Evolutionary conservation across 1,140 invertebrate genomes (phyloP).

Genomic region (Archegozetes longisetosus): DNA sequence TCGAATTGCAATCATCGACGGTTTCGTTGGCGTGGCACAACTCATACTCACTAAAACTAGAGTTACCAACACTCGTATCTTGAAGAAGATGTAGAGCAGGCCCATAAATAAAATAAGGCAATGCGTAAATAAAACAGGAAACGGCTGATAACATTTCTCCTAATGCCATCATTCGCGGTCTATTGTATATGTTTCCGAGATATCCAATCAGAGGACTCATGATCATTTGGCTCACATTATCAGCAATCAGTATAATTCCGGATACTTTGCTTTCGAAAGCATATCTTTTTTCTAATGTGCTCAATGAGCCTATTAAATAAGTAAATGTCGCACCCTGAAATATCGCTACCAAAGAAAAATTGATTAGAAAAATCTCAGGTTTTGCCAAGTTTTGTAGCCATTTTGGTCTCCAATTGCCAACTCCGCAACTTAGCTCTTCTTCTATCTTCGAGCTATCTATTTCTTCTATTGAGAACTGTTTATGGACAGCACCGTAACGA

Average conservation of each 20-base stretch:
- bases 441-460: no score
- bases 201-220: conserved; percentile 38
- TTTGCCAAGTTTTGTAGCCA: conserved; percentile 53
- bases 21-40: neutral
- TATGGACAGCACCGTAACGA: no score
- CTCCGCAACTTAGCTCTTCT: neutral
- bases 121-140: conserved; percentile 43
- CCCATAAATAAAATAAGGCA: conserved; percentile 51
- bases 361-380: conserved; percentile 51
- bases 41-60: neutral
- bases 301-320: conserved; percentile 45
- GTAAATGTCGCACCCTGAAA: conserved; percentile 55
- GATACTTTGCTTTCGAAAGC: conserved; percentile 56
- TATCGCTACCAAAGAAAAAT: conserved; percentile 53
- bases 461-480: no score
- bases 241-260: conserved; percentile 32
- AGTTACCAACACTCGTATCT: conserved; percentile 46
- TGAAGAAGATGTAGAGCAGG: conserved; percentile 54
- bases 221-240: conserved; percentile 18
- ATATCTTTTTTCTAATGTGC: conserved; percentile 61
- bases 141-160: conserved; percentile 49
- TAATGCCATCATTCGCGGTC: conserved; percentile 47
- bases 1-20: neutral
- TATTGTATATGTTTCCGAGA: conserved; percentile 44
- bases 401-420: conserved; percentile 13